Evolutionary conservation across 2,113 vertebrate genomes (phyloP), one percentile per base, ranked within the genome.

Genomic region (Hydrolagus affinis): DNA sequence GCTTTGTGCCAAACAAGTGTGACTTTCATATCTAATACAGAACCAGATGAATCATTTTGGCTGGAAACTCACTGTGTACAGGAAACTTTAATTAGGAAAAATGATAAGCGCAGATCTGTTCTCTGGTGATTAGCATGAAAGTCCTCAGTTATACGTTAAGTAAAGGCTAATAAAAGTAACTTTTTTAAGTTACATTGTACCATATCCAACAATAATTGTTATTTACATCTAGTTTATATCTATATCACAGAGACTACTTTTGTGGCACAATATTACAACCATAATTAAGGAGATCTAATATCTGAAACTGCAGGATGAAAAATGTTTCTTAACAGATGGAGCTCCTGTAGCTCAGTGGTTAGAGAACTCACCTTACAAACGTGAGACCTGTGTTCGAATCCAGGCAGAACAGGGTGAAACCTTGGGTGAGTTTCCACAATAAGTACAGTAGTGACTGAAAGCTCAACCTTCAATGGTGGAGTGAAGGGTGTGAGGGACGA

Each of bases 61-160:
- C 78, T 83, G 78, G 78, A 64, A 19, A 28, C n/a, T 66, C 4
- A 21, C 28, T 83, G 60, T 83, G 15, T 32, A 66, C 28, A 83
- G 62, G 78, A 68, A 83, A 83, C 78, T 83, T 17, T 83, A 66
- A 66, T 83, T 66, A 83, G 66, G 66, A 83, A 66, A 66, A 83
- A 83, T 17, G 78, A 83, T 83, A 66, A 80, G 78, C 7, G 15
- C 78, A 64, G 32, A 66, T 66, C 60, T 66, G 15, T 9, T 83
- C 30, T 15, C 25, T 83, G 78, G 66, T 83, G 25, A 83, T 83
- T 60, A 83, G 78, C 17, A 60, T 83, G 60, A 83, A 28, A 32
- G 15, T 28, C 28, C 23, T 80, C 17, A 15, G 77, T 17, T 28
- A 17, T 15, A 80, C 59, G 57, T 83, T 28, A 44, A 68, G 62